Conservation (phyloP, 2,113 vertebrate genomes). For the Emydura subglobosa region DNA sequence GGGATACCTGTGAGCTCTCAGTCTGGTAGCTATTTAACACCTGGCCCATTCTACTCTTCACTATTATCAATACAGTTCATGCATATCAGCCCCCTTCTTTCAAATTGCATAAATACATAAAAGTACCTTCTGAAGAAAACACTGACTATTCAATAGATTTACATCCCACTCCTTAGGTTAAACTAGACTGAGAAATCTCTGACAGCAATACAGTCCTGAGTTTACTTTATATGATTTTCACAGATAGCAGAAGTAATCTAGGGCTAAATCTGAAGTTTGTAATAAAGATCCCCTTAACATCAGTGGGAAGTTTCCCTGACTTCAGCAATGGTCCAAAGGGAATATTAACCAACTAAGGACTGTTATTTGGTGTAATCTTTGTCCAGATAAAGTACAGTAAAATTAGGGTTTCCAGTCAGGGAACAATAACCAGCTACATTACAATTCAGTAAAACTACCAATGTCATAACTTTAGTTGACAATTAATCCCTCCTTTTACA, state of each 20-base stretch:
- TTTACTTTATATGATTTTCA: background rate
- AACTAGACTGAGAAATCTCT: background rate
- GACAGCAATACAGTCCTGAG: background rate
- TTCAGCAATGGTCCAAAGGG: background rate
- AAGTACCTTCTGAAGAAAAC: background rate
- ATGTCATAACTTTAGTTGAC: background rate
- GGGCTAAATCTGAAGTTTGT: background rate
- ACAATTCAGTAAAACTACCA: background rate
- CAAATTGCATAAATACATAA: background rate
- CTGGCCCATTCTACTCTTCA: background rate
- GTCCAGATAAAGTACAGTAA: background rate
- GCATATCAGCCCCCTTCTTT: background rate
- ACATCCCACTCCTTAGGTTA: background rate
- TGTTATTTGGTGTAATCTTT: background rate
- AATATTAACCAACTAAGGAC: background rate
- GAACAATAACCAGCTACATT: background rate
- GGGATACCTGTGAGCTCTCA: background rate
- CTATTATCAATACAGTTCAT: background rate
- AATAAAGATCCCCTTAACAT: background rate
- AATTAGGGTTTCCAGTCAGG: fast-evolving
- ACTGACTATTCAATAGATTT: background rate
- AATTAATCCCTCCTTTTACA: background rate
- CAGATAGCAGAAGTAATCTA: background rate
- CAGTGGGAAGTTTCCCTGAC: background rate
- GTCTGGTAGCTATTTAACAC: background rate